These are phyloP conservation scores for Oryctolagus cuniculus DNA, from an alignment of 2,113 vertebrate genomes.

Conservation along the genomic window DNA sequence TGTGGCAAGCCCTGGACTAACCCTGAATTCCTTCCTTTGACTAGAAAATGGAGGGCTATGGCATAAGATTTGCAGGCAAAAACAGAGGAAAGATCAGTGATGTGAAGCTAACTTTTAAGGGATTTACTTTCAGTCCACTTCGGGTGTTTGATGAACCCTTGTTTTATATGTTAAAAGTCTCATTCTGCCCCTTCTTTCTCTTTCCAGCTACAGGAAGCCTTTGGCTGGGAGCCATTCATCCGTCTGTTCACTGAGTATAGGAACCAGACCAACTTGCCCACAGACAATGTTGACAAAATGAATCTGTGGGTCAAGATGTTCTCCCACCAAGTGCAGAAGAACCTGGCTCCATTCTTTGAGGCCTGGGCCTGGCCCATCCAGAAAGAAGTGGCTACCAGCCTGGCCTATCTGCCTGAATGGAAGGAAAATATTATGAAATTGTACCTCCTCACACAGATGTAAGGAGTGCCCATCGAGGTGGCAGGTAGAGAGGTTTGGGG, in stretches of 20 bases:
- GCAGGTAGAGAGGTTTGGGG: conserved; percentile 79
- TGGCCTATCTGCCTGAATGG: conserved; percentile 87
- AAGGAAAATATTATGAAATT: conserved; percentile 88
- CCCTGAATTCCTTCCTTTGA: not conserved
- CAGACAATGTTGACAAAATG: conserved; percentile 87
- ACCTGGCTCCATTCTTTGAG: conserved; percentile 89
- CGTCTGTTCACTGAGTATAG: conserved; percentile 88
- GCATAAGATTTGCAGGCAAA: not conserved
- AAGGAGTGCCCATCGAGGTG: conserved; percentile 73
- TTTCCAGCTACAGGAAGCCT: conserved; percentile 89
- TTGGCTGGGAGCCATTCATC: conserved; percentile 89
- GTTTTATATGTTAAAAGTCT: not conserved
- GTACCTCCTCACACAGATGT: conserved; percentile 81
- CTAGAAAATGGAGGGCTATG: not conserved
- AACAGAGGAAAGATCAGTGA: not conserved
- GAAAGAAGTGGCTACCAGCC: conserved; percentile 83
- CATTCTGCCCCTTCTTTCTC: not conserved
- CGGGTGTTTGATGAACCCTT: not conserved
- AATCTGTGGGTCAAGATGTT: conserved; percentile 89
- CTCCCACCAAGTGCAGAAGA: conserved; percentile 88
- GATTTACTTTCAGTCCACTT: not conserved
- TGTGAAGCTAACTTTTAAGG: no score
- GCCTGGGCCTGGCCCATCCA: conserved; percentile 90
- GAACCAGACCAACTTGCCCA: conserved; percentile 81
- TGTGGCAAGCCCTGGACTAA: not conserved